Evolutionary conservation across 2,797 vertebrate species (phyloP).

Genomic region (Diglossa cyanea): DNA sequence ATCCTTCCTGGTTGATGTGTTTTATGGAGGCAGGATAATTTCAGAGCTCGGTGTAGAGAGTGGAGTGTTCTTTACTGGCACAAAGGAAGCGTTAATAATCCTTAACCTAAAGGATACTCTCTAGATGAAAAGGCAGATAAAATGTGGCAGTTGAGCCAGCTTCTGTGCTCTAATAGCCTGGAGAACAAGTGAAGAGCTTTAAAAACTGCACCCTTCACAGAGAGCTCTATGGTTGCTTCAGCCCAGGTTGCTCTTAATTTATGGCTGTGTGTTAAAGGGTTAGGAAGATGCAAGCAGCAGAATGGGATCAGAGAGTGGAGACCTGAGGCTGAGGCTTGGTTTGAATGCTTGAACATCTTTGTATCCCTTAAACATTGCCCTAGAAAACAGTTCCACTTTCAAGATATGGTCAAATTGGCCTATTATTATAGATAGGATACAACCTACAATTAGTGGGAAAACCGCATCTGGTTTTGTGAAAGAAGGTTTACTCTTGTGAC

Average conservation of each 20-base stretch:
- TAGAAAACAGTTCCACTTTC: background rate
- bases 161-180: background rate
- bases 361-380: background rate
- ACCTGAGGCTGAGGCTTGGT: background rate
- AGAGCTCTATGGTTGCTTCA: rapidly evolving
- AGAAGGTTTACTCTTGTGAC: background rate
- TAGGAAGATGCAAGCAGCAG: background rate
- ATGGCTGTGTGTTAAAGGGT: background rate
- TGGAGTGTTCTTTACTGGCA: background rate
- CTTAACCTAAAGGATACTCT: background rate
- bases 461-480: background rate
- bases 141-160: background rate
- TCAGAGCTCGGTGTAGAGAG: background rate
- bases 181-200: background rate
- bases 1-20: background rate
- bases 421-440: background rate
- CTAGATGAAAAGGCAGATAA: background rate
- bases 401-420: background rate
- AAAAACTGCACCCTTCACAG: background rate
- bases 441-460: background rate
- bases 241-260: background rate
- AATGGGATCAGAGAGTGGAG: background rate
- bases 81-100: background rate
- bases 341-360: background rate
- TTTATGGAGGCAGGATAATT: background rate